Conservation (phyloP, 1,140 invertebrate species). For the Hyposmocoma kahamanoa region DNA sequence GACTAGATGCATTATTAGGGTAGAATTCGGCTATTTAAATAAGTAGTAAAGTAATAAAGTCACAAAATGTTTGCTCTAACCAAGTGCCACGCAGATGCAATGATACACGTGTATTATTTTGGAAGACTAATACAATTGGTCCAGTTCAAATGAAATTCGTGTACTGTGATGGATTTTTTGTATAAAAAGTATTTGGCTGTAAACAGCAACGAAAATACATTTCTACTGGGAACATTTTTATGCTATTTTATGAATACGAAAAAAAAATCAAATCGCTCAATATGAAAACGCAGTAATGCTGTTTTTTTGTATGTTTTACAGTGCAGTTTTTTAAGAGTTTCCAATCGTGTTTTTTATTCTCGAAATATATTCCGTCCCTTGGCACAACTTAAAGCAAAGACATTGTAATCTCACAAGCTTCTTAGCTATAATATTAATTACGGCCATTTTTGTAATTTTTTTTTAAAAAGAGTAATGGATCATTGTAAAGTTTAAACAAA, state of each 20-base stretch:
- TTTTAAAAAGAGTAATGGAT: too few species aligned
- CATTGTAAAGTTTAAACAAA: too few species aligned
- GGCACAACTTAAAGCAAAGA: slow-evolving; percentile 36
- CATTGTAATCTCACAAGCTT: slow-evolving; percentile 34
- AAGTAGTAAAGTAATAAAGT: slow-evolving; percentile 10
- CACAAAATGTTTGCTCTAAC: slow-evolving; percentile 21
- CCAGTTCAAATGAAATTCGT: slow-evolving; percentile 13
- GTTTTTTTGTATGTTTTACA: background rate
- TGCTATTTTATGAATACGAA: background rate
- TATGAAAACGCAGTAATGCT: background rate
- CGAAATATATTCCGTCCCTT: slow-evolving; percentile 51
- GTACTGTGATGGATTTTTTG: slow-evolving; percentile 52
- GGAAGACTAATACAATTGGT: slow-evolving; percentile 22
- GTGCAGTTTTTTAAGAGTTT: background rate
- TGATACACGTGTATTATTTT: slow-evolving; percentile 6
- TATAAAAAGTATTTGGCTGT: slow-evolving; percentile 45
- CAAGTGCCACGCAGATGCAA: slow-evolving; percentile 20
- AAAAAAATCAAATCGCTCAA: background rate
- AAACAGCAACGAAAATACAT: slow-evolving; percentile 55
- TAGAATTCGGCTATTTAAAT: background rate
- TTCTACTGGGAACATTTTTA: slow-evolving; percentile 11
- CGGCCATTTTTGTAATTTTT: too few species aligned
- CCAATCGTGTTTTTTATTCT: slow-evolving; percentile 6
- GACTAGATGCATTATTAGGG: slow-evolving; percentile 13
- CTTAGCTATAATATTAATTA: too few species aligned